Evolutionary conservation across 2,797 vertebrate species (phyloP), one percentile per base, ranked within the genome.

Genomic region (Rhyacichthys aspro): DNA sequence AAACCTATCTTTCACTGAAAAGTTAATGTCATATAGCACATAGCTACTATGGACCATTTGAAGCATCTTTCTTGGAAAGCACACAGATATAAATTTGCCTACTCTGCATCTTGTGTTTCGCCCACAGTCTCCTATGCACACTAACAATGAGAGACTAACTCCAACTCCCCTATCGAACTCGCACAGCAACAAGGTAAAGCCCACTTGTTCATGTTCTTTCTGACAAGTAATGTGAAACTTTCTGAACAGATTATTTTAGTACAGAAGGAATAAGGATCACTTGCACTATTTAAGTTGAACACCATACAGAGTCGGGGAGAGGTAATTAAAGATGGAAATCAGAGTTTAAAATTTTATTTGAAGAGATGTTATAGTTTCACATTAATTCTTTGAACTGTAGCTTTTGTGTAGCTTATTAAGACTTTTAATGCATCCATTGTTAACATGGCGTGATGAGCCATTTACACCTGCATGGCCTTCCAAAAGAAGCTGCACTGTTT

Each of bases 171-270:
- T 64, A 49, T 54, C 57, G 36, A 81, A 79, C 81, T 79, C 85
- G 9, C 63, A 84, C 59, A 59, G 59, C 81, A 76, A 46, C 63
- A 89, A 88, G 87, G 90, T 90, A 83, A 79, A 56, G 17, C 42
- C 44, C 9, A 5, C 50, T 32, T 55, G 45, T 1, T 55, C 10
- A n/a, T 10, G 28, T 42, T 52, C 23, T 14, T 47, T 39, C 45
- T 55, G 54, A 19, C 15, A 15, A 37, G 8, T 19, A 44, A 8
- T 17, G 11, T 9, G 23, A 43, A 55, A 43, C n/a, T 59, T 61
- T 55, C 14, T n/a, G 19, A n/a, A 54, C 15, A 34, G 11, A 14
- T 53, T 49, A 16, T 47, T 59, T 9, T 33, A 49, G 7, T 37
- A 18, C 38, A 39, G 34, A n/a, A n/a, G 46, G 45, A 57, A 23